phyloP scores from a whole-genome alignment of 2,113 vertebrate genomes.

The Macaca nemestrina region DNA sequence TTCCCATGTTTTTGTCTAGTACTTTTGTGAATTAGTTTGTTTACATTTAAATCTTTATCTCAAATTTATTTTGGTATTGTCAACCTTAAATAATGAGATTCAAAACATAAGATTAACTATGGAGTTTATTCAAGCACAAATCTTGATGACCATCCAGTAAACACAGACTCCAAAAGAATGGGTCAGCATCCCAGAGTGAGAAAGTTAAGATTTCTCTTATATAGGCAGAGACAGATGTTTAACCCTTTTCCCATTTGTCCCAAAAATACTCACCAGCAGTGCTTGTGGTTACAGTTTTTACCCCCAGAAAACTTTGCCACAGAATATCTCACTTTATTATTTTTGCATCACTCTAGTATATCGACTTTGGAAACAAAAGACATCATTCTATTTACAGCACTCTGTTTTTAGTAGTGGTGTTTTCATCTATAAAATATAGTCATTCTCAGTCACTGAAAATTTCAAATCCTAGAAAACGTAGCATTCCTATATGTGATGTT shows the following conservation, averaged over 20 bases:
- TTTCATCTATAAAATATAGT: too few species aligned
- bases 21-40: neutral
- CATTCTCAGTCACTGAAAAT: too few species aligned
- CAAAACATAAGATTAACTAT: neutral
- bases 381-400: too few species aligned
- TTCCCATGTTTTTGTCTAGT: neutral
- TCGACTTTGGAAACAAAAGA: too few species aligned
- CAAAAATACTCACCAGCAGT: too few species aligned
- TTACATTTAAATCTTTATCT: neutral
- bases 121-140: neutral
- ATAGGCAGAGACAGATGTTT: neutral
- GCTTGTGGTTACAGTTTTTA: too few species aligned
- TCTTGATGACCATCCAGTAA: neutral
- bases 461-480: too few species aligned
- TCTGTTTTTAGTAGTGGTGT: too few species aligned
- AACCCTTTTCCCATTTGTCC: neutral
- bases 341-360: too few species aligned
- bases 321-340: too few species aligned
- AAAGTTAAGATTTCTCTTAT: neutral
- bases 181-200: neutral
- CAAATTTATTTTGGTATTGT: neutral
- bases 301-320: too few species aligned
- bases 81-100: neutral
- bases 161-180: neutral
- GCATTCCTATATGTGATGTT: too few species aligned